Conservation (phyloP, 2,797 vertebrate genomes). For the Ptychadena robeensis region DNA sequence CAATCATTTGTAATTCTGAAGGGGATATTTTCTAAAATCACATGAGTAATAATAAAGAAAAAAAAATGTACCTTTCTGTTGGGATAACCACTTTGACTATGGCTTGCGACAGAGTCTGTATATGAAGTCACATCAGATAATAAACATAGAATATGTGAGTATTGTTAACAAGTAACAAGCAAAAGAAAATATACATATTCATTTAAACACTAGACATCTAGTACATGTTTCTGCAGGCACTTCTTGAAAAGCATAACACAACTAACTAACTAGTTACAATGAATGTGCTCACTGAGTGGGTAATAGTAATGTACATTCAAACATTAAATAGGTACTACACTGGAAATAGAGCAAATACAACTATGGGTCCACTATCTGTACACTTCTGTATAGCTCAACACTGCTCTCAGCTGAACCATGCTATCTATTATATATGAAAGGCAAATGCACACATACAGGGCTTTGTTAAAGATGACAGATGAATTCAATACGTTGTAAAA, state of each 20-base stretch:
- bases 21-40: conserved; percentile 96
- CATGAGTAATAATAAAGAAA: conserved; percentile 99
- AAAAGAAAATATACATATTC: conserved; percentile 95
- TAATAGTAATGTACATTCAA: conserved; percentile 77
- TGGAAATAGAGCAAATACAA: conserved; percentile 67
- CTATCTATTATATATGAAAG: neutral
- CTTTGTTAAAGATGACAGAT: conserved; percentile 45
- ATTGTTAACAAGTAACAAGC: conserved; percentile 99
- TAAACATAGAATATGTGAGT: conserved; percentile 99
- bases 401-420: neutral
- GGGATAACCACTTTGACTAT: conserved; percentile 99
- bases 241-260: conserved; percentile 87
- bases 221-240: conserved; percentile 84
- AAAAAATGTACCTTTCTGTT: conserved; percentile 99
- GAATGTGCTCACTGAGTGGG: conserved; percentile 78
- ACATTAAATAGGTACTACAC: conserved; percentile 76
- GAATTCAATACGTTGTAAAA: no score
- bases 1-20: conserved; percentile 82
- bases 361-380: conserved; percentile 51
- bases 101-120: conserved; percentile 99
- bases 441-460: conserved; percentile 11
- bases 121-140: conserved; percentile 99
- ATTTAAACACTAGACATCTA: conserved; percentile 93
- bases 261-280: conserved; percentile 74
- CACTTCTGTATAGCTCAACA: neutral